Percentiles rank a stretch among this genome's conserved stretches.
Evolutionary conservation across 2,888 invertebrate genomes (phyloP).

Genomic region (Lottia scabra): DNA sequence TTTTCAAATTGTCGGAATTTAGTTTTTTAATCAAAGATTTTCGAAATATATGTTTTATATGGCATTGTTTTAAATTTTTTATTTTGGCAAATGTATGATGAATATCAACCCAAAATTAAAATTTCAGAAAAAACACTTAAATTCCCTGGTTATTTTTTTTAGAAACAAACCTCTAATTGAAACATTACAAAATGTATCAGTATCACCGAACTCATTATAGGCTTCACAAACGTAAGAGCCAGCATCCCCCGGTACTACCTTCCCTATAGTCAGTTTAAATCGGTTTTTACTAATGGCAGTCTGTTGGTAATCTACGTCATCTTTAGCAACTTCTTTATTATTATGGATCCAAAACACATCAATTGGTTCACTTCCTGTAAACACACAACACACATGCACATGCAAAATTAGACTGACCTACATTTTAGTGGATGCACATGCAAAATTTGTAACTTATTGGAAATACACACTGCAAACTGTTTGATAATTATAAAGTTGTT

Average conservation of each 20-base stretch:
- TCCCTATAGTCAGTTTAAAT: constrained; percentile 72
- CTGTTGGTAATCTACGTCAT: constrained; percentile 74
- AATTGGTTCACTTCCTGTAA: constrained; percentile 73
- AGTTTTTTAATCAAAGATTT: too few relatives aligned
- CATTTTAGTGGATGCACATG: background rate
- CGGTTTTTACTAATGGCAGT: constrained; percentile 74
- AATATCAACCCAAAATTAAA: too few relatives aligned
- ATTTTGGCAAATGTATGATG: too few relatives aligned
- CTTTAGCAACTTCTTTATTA: constrained; percentile 75
- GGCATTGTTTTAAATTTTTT: too few relatives aligned
- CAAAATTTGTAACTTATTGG: too few relatives aligned
- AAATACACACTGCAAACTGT: too few relatives aligned
- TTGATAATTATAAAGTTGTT: too few relatives aligned
- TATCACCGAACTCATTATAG: constrained; percentile 62
- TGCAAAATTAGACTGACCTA: background rate
- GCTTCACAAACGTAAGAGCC: constrained; percentile 63
- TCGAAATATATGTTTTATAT: too few relatives aligned
- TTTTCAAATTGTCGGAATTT: too few relatives aligned
- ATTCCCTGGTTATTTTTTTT: background rate
- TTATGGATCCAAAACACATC: constrained; percentile 79
- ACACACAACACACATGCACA: too few relatives aligned
- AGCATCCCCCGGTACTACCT: constrained; percentile 54
- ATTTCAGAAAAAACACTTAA: too few relatives aligned
- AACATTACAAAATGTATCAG: constrained; percentile 59
- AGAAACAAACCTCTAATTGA: constrained; percentile 44